Percentiles rank a stretch among this genome's conserved stretches.
These are phyloP conservation scores for Calephelis nemesis DNA, from an alignment of 1,140 invertebrate species.

Conservation along the genomic window DNA sequence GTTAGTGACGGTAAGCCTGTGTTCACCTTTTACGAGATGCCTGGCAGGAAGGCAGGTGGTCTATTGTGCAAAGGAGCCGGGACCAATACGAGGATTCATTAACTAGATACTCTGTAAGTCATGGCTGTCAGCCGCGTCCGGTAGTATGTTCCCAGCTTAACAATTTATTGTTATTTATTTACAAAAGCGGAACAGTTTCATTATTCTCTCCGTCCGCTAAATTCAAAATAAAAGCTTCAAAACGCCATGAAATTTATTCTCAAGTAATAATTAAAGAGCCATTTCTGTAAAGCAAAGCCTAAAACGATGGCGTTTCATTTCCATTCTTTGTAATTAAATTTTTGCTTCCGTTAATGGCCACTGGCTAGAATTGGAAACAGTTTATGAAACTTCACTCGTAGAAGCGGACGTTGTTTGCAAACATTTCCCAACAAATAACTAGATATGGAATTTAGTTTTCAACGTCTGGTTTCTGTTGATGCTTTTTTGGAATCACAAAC, in stretches of 20 bases:
- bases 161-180: neutral
- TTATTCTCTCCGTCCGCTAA: neutral
- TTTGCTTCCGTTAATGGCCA: constrained; percentile 8
- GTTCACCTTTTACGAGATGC: too few relatives aligned
- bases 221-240: neutral
- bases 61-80: too few relatives aligned
- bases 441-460: neutral
- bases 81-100: too few relatives aligned
- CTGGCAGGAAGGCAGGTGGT: too few relatives aligned
- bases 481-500: too few relatives aligned
- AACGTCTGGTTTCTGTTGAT: neutral
- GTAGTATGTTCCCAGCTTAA: too few relatives aligned
- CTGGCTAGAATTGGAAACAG: neutral
- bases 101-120: too few relatives aligned
- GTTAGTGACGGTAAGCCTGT: too few relatives aligned
- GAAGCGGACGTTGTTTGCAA: neutral
- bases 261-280: neutral
- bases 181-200: neutral
- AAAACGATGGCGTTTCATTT: constrained; percentile 5
- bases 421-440: neutral
- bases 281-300: neutral
- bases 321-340: constrained; percentile 11
- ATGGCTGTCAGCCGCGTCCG: too few relatives aligned
- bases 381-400: neutral
- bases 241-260: neutral